These are phyloP conservation scores for Neopelma chrysocephalum DNA, from an alignment of 2,797 vertebrate genomes.

Conservation along the genomic window DNA sequence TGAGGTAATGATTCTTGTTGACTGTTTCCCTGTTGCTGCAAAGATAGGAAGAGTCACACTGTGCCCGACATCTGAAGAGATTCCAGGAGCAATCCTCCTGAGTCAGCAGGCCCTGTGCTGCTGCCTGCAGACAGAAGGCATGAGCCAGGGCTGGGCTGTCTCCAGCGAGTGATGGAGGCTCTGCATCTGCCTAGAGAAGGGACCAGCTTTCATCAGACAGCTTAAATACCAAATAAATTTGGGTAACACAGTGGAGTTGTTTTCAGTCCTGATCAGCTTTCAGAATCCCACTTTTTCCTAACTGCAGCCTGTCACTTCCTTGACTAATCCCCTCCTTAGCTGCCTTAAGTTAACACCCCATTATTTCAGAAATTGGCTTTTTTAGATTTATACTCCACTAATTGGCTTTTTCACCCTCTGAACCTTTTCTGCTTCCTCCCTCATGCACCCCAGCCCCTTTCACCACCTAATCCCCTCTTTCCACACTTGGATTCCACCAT, in stretches of 20 bases:
- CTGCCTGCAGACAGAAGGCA: conserved; percentile 32
- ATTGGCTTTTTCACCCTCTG: conserved; percentile 45
- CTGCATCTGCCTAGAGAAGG: neutral
- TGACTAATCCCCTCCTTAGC: conserved; percentile 9
- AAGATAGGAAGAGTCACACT: conserved; percentile 10
- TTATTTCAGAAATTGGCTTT: conserved; percentile 51
- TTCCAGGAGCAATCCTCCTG: neutral
- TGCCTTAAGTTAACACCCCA: conserved; percentile 24
- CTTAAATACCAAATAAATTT: neutral
- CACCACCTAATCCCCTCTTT: conserved; percentile 45
- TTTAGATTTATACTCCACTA: conserved; percentile 42
- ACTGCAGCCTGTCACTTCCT: neutral
- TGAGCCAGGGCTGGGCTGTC: neutral
- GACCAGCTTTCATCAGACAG: neutral
- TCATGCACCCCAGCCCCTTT: neutral
- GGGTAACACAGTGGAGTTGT: neutral
- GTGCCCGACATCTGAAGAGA: conserved; percentile 18
- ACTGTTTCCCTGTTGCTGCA: conserved; percentile 20
- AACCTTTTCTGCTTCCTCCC: conserved; percentile 31
- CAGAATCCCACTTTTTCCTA: neutral
- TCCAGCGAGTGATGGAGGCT: neutral
- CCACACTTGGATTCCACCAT: conserved; percentile 36
- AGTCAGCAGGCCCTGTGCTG: conserved; percentile 43
- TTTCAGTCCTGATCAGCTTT: neutral
- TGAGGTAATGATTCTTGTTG: neutral